Conservation (phyloP, 2,797 vertebrate species). For the Dermochelys coriacea region DNA sequence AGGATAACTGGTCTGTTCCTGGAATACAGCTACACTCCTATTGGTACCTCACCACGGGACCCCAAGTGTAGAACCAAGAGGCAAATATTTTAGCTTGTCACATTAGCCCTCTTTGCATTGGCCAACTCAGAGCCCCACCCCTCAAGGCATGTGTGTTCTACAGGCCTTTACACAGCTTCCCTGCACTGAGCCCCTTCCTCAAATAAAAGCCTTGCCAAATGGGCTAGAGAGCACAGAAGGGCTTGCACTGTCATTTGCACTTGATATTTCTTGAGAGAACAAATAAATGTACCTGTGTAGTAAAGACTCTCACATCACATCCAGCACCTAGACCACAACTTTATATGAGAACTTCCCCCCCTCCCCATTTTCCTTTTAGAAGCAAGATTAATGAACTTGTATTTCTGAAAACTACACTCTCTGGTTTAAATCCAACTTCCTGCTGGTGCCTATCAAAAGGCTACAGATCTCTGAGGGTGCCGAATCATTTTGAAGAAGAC, state of each 20-base stretch:
- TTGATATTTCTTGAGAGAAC: neutral
- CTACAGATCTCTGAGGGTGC: constrained; percentile 68
- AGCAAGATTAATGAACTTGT: neutral
- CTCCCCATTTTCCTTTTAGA: neutral
- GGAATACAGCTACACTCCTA: accelerated
- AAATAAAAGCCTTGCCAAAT: neutral
- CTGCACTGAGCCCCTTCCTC: neutral
- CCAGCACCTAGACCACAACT: neutral
- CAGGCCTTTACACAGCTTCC: too few species aligned
- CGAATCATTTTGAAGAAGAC: constrained; percentile 70
- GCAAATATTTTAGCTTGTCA: neutral
- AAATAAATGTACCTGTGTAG: neutral
- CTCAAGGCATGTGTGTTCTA: too few species aligned
- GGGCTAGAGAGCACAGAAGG: accelerated
- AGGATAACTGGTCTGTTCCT: neutral
- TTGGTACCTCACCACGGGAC: accelerated
- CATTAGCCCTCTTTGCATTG: neutral
- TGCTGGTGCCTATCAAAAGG: constrained; percentile 15
- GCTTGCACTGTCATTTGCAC: neutral
- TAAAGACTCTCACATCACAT: neutral
- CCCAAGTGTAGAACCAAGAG: accelerated
- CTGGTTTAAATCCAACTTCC: neutral
- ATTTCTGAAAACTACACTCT: constrained; percentile 45
- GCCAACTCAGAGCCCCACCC: too few species aligned
- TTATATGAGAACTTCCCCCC: neutral